phyloP scores from a whole-genome alignment of 2,888 invertebrate genomes.

The Nematopogon swammerdamellus region DNA sequence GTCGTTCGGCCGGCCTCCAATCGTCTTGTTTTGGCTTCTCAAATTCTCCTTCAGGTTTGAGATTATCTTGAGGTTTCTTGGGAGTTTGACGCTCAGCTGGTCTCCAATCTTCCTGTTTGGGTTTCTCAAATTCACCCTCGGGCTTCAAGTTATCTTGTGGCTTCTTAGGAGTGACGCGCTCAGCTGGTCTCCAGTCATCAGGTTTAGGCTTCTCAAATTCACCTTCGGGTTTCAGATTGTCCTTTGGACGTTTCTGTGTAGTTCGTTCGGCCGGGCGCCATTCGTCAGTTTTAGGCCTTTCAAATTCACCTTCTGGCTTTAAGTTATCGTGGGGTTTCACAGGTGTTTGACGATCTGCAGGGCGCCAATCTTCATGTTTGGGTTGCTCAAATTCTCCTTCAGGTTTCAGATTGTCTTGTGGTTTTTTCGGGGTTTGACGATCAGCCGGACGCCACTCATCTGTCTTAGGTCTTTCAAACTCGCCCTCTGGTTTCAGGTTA shows the following conservation, averaged over 20 bases:
- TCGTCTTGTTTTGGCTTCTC: constrained; percentile 24
- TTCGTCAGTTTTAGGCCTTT: constrained; percentile 21
- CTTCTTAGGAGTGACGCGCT: constrained; percentile 29
- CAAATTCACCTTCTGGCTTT: constrained; percentile 45
- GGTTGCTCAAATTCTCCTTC: constrained; percentile 55
- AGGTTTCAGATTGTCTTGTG: constrained; percentile 36
- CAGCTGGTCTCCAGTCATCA: constrained; percentile 32
- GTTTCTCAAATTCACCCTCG: constrained; percentile 34
- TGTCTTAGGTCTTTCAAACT: constrained; percentile 27
- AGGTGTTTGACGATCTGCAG: constrained; percentile 27
- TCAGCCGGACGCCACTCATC: constrained; percentile 19
- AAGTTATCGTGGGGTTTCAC: constrained; percentile 40
- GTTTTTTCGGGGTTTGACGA: constrained; percentile 21
- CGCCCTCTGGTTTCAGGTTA: constrained; percentile 26
- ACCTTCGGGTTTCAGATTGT: constrained; percentile 48
- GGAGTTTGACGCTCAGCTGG: constrained; percentile 20
- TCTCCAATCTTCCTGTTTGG: constrained; percentile 17
- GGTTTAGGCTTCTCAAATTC: constrained; percentile 47
- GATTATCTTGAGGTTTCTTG: constrained; percentile 25
- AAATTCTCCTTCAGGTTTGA: constrained; percentile 24
- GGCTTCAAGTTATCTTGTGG: constrained; percentile 44
- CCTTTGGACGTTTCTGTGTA: constrained; percentile 21
- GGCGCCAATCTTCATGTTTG: constrained; percentile 38
- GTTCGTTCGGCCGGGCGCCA: constrained; percentile 23
- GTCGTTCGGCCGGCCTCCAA: constrained; percentile 25